These are phyloP conservation scores for Argopecten irradians DNA, from an alignment of 1,140 invertebrate genomes.

Conservation along the genomic window DNA sequence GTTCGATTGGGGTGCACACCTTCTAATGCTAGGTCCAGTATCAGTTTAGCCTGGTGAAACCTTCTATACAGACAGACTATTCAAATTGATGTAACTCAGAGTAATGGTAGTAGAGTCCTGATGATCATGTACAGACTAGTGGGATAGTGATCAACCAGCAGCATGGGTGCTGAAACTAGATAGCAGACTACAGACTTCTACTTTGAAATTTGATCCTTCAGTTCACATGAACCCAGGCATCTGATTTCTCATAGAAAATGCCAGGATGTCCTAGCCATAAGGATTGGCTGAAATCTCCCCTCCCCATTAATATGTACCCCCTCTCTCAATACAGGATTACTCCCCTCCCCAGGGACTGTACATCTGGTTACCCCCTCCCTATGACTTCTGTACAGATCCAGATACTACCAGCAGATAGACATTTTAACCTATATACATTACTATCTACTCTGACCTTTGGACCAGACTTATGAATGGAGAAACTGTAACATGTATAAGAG, in stretches of 20 bases:
- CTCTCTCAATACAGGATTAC: no score
- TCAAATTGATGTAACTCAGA: not conserved
- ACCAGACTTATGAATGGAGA: not conserved
- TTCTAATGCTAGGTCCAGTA: not conserved
- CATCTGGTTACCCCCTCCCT: not conserved
- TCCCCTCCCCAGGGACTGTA: not conserved
- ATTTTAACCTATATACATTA: no score
- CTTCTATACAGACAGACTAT: not conserved
- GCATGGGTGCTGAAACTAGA: constrained; percentile 20
- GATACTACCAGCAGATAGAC: not conserved
- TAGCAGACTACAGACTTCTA: constrained; percentile 13
- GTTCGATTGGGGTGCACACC: constrained; percentile 19
- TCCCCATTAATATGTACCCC: not conserved
- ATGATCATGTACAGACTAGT: not conserved
- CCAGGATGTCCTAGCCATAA: not conserved
- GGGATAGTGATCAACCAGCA: not conserved
- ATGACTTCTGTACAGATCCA: not conserved
- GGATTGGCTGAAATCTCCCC: constrained; percentile 12
- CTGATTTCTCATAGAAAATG: not conserved
- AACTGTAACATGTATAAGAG: not conserved
- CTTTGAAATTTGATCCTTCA: constrained; percentile 22
- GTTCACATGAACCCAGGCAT: constrained; percentile 5
- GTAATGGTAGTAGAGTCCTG: not conserved
- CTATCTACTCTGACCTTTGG: not conserved
- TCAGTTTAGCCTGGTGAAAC: not conserved